Percentiles rank a stretch among this genome's conserved stretches.
phyloP scores from a whole-genome alignment of 2,113 vertebrate genomes.

The Trichomycterus rosablanca region DNA sequence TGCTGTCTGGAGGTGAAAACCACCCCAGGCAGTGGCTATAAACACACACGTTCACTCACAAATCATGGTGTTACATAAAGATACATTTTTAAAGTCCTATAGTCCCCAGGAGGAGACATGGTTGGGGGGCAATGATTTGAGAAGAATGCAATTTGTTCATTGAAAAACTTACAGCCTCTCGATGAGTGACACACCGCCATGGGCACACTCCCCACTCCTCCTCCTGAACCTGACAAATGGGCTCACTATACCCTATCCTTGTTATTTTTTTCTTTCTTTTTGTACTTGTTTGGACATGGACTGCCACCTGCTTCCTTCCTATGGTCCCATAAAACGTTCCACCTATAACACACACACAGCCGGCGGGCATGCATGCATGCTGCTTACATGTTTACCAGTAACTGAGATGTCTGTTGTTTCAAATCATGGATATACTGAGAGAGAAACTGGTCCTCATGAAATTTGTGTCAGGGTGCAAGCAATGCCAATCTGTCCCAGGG shows the following conservation, averaged over 20 bases:
- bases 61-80: conserved; percentile 14
- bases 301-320: neutral
- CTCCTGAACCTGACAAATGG: conserved; percentile 33
- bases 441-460: too few species aligned
- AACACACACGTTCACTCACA: conserved; percentile 12
- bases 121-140: conserved; percentile 24
- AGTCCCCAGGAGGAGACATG: neutral
- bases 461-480: too few species aligned
- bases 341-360: conserved; percentile 5
- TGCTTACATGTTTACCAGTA: too few species aligned
- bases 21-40: conserved; percentile 21
- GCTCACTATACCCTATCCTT: conserved; percentile 3
- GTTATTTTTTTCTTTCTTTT: neutral
- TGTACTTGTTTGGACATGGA: conserved; percentile 36
- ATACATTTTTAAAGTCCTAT: conserved; percentile 15
- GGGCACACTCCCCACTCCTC: neutral
- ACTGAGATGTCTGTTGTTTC: too few species aligned
- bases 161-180: conserved; percentile 22
- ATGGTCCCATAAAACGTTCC: neutral
- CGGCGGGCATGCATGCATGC: neutral
- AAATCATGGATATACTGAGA: too few species aligned
- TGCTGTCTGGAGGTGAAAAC: conserved; percentile 35
- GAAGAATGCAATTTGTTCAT: conserved; percentile 22
- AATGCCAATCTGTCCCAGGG: too few species aligned
- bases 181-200: conserved; percentile 13